Base-by-base conservation (phyloP, 2,888 invertebrate genomes). In the Habroteleia sp. region DNA sequence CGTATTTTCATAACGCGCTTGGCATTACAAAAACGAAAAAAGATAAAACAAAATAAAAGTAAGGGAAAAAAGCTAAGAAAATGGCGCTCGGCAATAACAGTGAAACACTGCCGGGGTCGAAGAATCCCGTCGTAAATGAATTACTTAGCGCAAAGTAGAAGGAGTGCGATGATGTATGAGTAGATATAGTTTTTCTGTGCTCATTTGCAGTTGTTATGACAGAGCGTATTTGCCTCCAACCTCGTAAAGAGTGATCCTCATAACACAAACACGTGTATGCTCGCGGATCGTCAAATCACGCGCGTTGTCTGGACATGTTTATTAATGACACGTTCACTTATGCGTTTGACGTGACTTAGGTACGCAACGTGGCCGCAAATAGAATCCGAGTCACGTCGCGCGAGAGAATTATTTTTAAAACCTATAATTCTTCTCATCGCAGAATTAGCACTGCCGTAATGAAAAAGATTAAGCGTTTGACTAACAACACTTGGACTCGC, bases 191-290 rank as follows among this genome's bases (percentile, higher is more conserved):
- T 69, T 74, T 74, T 74, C 46, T 52, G 27, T 39, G 39, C 63
- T 68, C 58, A 69, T 74, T 74, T 66, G 66, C 54, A 66, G 54
- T 60, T 66, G 66, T 74, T 74, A 74, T 74, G 73, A 74, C 73
- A 66, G 54, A 66, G 42, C 54, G 66, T 65, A 66, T 73, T 66
- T 73, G 54, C 73, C 42, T 52, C 39, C 52, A 60, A 73, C 60
- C 31, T 73, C 65, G 60, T 42, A 39, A 50, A 52, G 63, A 66
- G 39, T 39, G 46, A 41, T 74, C 39, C 46, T 29, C 50, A 56
- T 37, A 65, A 58, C 50, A 41, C 37, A 72, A 73, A 66, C 73
- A 62, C 66, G 54, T 62, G 66, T 66, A 54, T 7, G 10, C 42
- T 65, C 65, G 13, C 31, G 50, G 58, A 52, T 66, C 73, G 35